Evolutionary conservation across 2,113 vertebrate species (phyloP).

Genomic region (Empidonax alnorum): DNA sequence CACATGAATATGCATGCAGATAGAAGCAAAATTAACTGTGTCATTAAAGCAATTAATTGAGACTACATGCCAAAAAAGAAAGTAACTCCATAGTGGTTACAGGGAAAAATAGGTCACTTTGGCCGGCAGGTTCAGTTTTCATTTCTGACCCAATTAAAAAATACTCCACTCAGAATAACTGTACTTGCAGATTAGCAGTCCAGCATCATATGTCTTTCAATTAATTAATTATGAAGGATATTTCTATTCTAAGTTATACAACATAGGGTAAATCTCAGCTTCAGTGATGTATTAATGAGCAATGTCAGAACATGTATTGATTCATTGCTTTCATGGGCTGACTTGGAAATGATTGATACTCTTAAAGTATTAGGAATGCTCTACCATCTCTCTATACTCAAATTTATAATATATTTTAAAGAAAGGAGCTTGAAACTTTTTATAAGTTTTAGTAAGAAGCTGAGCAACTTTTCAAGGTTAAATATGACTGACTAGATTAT

Average conservation of each 20-base stretch:
- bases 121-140: background rate
- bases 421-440: background rate
- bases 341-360: background rate
- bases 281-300: background rate
- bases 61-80: background rate
- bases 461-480: background rate
- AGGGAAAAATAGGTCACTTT: background rate
- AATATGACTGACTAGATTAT: background rate
- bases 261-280: background rate
- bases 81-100: background rate
- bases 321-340: slow-evolving; percentile 23
- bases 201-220: background rate
- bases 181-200: background rate
- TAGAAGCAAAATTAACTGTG: slow-evolving; percentile 12
- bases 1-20: background rate
- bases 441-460: background rate
- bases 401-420: background rate
- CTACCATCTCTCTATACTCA: background rate
- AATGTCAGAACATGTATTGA: slow-evolving; percentile 16
- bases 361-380: background rate
- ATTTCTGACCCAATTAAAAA: slow-evolving; percentile 32
- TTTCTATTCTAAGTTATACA: background rate
- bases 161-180: background rate
- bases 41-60: slow-evolving; percentile 39
- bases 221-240: background rate